These are phyloP conservation scores for Scortum barcoo DNA, from an alignment of 2,113 vertebrate species.

Conservation along the genomic window DNA sequence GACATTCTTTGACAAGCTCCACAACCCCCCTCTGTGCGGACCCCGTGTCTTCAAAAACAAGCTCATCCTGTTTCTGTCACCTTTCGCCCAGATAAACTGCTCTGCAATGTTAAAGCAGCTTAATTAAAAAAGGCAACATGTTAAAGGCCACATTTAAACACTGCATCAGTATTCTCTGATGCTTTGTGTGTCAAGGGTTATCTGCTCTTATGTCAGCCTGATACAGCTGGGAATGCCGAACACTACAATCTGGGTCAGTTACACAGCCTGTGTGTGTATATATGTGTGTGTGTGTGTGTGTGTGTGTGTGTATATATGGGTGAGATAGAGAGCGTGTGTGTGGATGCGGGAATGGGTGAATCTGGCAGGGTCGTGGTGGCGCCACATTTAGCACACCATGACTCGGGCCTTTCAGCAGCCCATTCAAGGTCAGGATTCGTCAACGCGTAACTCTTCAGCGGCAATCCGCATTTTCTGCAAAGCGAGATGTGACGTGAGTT, in stretches of 20 bases:
- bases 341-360: constrained; percentile 1
- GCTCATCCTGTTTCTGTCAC: background rate
- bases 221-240: background rate
- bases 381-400: constrained; percentile 34
- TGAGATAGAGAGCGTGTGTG: too few relatives aligned
- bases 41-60: background rate
- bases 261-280: background rate
- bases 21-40: accelerated
- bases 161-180: background rate
- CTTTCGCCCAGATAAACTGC: background rate
- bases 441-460: background rate
- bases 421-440: constrained; percentile 47
- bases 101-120: background rate
- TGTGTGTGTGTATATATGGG: background rate
- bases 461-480: background rate
- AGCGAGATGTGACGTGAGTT: constrained; percentile 14
- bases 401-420: constrained; percentile 40
- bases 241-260: constrained; percentile 33
- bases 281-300: background rate
- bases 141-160: constrained; percentile 16
- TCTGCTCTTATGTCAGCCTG: constrained; percentile 5
- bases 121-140: background rate
- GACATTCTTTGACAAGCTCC: background rate
- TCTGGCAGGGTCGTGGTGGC: constrained; percentile 16
- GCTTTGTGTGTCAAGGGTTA: background rate